Percentiles rank a stretch among this genome's conserved stretches.
These are phyloP conservation scores for Dione juno DNA, from an alignment of 2,888 invertebrate genomes.

Conservation along the genomic window DNA sequence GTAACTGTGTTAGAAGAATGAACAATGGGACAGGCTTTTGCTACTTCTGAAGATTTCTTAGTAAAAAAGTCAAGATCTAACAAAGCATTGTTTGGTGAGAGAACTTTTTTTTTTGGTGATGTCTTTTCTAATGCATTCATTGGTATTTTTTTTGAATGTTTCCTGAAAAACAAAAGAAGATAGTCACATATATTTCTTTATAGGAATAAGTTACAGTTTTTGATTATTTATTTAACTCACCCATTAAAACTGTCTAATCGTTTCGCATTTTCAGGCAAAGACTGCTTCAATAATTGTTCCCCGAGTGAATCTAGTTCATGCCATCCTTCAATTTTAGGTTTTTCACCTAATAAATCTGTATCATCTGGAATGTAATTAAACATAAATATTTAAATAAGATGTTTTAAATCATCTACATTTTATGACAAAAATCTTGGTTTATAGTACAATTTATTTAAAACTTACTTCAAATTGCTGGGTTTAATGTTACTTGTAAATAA, in stretches of 20 bases:
- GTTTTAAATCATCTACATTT: no score
- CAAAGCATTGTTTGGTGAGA: slow-evolving; percentile 53
- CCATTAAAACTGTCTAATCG: slow-evolving; percentile 68
- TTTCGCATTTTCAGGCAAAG: slow-evolving; percentile 80
- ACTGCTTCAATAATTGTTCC: slow-evolving; percentile 89
- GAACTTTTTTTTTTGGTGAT: slow-evolving; percentile 63
- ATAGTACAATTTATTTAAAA: no score
- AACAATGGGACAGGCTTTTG: slow-evolving; percentile 42
- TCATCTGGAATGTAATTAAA: slow-evolving; percentile 55
- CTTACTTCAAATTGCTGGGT: no score
- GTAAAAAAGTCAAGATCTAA: slow-evolving; percentile 82
- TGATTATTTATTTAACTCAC: slow-evolving; percentile 50
- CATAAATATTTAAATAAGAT: no score
- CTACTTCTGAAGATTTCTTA: slow-evolving; percentile 61
- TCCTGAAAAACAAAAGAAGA: slow-evolving; percentile 62
- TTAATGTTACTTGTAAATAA: no score
- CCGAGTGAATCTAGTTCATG: slow-evolving; percentile 92
- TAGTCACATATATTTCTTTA: slow-evolving; percentile 43
- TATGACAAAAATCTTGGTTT: no score
- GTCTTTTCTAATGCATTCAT: slow-evolving; percentile 84
- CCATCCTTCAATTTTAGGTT: slow-evolving; percentile 80
- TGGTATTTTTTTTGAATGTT: slow-evolving; percentile 83
- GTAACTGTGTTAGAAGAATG: slow-evolving; percentile 45
- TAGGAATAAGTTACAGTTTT: no score
- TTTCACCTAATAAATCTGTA: slow-evolving; percentile 63